phyloP scores from a whole-genome alignment of 2,888 invertebrate species.

The Eupeodes luniger region DNA sequence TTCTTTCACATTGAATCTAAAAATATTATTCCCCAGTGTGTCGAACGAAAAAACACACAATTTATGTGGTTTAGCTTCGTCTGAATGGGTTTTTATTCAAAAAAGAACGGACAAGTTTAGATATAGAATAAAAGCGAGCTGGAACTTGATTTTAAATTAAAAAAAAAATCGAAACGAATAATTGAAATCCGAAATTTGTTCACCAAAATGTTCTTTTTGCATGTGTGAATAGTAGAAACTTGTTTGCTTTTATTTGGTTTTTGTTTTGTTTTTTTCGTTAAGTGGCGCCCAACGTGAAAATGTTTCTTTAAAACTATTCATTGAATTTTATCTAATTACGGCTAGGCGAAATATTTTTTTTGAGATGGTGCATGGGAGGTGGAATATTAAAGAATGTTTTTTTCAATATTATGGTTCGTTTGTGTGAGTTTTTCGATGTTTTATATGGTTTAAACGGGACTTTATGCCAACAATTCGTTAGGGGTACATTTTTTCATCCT shows the following conservation, averaged over 20 bases:
- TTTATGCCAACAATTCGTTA: too few relatives aligned
- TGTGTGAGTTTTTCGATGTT: too few relatives aligned
- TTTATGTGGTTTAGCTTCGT: slow-evolving; percentile 63
- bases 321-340: neutral
- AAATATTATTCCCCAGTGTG: slow-evolving; percentile 30
- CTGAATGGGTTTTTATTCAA: slow-evolving; percentile 64
- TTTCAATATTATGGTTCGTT: too few relatives aligned
- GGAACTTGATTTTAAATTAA: neutral
- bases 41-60: slow-evolving; percentile 27
- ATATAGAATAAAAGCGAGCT: slow-evolving; percentile 11
- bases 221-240: neutral
- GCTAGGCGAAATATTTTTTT: neutral
- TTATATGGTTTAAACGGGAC: too few relatives aligned
- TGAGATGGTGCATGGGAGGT: neutral
- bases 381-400: too few relatives aligned
- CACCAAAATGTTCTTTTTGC: neutral
- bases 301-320: neutral
- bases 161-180: slow-evolving; percentile 1
- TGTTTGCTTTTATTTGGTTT: neutral
- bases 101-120: slow-evolving; percentile 28
- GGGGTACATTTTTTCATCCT: too few relatives aligned
- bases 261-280: neutral
- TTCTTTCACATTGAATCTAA: neutral
- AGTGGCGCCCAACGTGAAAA: slow-evolving; percentile 18
- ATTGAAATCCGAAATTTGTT: slow-evolving; percentile 10